Evolutionary conservation across 2,113 vertebrate species (phyloP).

Genomic region (Genyomyrus donnyi): DNA sequence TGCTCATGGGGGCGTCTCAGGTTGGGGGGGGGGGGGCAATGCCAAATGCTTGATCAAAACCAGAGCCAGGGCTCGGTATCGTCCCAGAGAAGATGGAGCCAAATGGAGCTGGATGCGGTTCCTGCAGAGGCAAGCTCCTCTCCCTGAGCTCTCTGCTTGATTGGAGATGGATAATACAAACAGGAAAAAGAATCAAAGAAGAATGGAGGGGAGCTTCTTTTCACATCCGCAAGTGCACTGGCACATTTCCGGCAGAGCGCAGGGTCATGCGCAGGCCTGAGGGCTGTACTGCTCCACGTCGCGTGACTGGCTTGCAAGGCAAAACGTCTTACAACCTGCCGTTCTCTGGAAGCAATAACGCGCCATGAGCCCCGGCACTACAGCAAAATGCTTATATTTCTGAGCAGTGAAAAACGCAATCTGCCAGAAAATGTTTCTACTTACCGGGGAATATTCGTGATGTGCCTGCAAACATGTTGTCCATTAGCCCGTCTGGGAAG

Average conservation of each 20-base stretch:
- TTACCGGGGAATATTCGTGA: neutral
- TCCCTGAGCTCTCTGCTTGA: constrained; percentile 23
- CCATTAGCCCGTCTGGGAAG: neutral
- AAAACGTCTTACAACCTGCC: neutral
- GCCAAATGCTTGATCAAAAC: constrained; percentile 24
- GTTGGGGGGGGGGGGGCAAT: neutral
- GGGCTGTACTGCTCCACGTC: neutral
- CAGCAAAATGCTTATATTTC: neutral
- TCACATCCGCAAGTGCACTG: neutral
- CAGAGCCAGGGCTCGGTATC: constrained; percentile 25
- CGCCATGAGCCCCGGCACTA: neutral
- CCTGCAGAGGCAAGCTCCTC: constrained; percentile 21
- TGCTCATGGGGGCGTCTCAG: neutral
- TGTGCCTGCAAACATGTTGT: neutral
- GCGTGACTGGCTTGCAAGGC: neutral
- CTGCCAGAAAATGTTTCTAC: neutral
- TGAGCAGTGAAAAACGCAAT: neutral
- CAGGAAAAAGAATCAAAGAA: neutral
- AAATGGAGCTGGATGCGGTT: constrained; percentile 26
- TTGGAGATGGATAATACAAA: constrained; percentile 2
- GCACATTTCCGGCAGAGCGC: neutral
- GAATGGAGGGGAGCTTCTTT: neutral
- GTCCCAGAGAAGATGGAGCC: constrained; percentile 16
- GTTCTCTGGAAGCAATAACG: neutral
- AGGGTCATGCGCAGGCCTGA: neutral